phyloP scores from a whole-genome alignment of 2,797 vertebrate species.

The Cuniculus paca region DNA sequence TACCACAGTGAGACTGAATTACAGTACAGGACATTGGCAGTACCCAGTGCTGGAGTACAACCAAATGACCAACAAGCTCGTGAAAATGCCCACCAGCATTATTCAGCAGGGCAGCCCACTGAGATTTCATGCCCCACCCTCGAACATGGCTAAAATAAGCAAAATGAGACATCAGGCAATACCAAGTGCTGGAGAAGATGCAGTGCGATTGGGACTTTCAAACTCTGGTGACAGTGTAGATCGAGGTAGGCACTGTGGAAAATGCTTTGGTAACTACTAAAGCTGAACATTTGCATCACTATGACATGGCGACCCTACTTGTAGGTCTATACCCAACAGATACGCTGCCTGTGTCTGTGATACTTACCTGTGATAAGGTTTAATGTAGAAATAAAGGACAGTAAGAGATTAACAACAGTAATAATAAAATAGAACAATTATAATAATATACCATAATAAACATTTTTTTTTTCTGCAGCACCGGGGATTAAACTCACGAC shows the following conservation, averaged over 20 bases:
- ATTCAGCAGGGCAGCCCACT: not conserved
- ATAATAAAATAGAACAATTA: not conserved
- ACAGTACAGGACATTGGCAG: not conserved
- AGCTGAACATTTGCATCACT: not conserved
- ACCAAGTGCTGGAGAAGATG: not conserved
- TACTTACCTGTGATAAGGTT: not conserved
- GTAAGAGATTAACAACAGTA: not conserved
- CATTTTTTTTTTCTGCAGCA: too few relatives aligned
- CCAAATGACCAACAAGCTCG: not conserved
- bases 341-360: not conserved
- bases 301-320: not conserved
- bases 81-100: not conserved
- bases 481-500: too few relatives aligned
- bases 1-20: not conserved
- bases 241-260: not conserved
- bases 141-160: not conserved
- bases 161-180: not conserved
- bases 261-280: not conserved
- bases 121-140: not conserved
- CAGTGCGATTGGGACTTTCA: not conserved
- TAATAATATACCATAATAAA: not conserved
- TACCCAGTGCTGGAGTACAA: not conserved
- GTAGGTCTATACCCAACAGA: not conserved
- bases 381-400: not conserved
- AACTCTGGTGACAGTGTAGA: not conserved